Percentiles rank a stretch among this genome's conserved stretches.
Evolutionary conservation across 2,888 invertebrate genomes (phyloP).

Genomic region (Byasa hedistus): DNA sequence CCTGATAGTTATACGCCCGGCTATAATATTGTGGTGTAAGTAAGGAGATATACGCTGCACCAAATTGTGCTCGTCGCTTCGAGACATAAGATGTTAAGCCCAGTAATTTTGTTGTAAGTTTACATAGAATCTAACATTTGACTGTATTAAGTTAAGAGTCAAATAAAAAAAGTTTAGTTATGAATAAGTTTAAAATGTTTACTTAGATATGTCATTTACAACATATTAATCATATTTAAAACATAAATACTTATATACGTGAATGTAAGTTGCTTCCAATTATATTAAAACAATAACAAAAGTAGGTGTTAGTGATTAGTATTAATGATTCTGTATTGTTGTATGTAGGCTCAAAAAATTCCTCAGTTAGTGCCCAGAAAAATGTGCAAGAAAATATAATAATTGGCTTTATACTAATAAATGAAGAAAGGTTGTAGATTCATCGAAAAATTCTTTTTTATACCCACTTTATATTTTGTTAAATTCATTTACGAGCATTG

Average conservation of each 20-base stretch:
- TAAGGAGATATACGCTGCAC: too few species aligned
- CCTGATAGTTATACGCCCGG: too few species aligned
- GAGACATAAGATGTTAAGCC: too few species aligned
- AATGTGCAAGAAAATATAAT: conserved; percentile 3
- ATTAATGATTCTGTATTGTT: conserved; percentile 32
- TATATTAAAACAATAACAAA: conserved; percentile 54
- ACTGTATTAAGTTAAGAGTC: conserved; percentile 71
- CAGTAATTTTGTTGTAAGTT: too few species aligned
- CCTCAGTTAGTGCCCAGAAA: background rate
- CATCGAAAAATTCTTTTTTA: conserved; percentile 44
- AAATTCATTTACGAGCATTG: conserved; percentile 10
- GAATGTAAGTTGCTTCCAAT: conserved; percentile 73
- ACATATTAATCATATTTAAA: conserved; percentile 64
- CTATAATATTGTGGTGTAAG: too few species aligned
- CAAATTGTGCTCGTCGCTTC: too few species aligned
- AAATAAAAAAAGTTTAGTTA: conserved; percentile 12
- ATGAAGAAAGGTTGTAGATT: conserved; percentile 47
- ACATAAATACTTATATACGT: conserved; percentile 70
- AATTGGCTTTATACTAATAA: conserved; percentile 4
- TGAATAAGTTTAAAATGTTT: conserved; percentile 55
- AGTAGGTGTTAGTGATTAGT: conserved; percentile 44
- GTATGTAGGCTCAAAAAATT: conserved; percentile 41
- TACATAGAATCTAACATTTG: conserved; percentile 22
- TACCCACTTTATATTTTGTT: conserved; percentile 20
- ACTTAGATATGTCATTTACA: conserved; percentile 70